Percentiles rank a stretch among this genome's conserved stretches.
Conservation (phyloP, 1,140 invertebrate species). For the Periplaneta americana region DNA sequence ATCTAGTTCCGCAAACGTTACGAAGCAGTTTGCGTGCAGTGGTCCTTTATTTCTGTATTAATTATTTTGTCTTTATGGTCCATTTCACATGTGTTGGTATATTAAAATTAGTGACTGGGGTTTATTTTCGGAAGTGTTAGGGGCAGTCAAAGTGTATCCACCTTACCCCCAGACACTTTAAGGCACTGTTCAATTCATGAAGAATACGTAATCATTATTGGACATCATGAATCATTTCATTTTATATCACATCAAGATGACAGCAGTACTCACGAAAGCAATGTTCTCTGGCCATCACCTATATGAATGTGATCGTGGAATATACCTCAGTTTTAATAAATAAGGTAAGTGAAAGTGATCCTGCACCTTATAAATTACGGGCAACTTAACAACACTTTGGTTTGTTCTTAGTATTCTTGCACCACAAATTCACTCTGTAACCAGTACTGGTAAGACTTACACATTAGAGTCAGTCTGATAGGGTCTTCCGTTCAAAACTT, state of each 20-base stretch:
- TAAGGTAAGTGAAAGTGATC: not conserved
- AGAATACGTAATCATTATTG: not conserved
- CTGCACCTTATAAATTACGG: not conserved
- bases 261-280: too few species aligned
- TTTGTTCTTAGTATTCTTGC: not conserved
- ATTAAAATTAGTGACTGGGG: not conserved
- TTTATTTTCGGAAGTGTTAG: not conserved
- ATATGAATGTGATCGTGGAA: not conserved
- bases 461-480: too few species aligned
- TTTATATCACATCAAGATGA: not conserved
- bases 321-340: not conserved
- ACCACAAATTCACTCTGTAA: not conserved
- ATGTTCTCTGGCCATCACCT: not conserved
- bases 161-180: not conserved
- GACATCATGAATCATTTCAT: not conserved
- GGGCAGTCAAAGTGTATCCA: not conserved
- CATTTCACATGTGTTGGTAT: not conserved
- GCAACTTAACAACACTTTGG: not conserved
- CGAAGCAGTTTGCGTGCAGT: not conserved
- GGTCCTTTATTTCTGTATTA: conserved; percentile 10
- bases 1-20: not conserved
- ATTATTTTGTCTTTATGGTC: conserved; percentile 15
- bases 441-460: not conserved
- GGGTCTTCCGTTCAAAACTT: too few species aligned
- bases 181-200: not conserved